Percentiles rank a stretch among this genome's conserved stretches.
phyloP scores from a whole-genome alignment of 2,888 invertebrate genomes.

The Helleia helle region DNA sequence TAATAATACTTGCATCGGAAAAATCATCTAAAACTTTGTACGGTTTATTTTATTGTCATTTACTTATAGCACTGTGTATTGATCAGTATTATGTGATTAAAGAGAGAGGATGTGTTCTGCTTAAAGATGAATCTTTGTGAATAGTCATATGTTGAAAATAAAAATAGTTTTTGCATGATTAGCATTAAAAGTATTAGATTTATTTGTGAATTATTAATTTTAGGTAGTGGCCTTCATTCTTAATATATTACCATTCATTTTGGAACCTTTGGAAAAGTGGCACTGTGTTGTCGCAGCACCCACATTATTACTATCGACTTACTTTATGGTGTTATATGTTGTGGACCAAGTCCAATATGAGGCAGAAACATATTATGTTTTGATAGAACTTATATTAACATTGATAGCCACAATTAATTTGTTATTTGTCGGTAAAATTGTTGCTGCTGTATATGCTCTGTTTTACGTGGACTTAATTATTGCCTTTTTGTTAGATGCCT shows the following conservation, averaged over 20 bases:
- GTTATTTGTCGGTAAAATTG: conserved; percentile 33
- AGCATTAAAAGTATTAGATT: conserved; percentile 7
- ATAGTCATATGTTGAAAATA: no score
- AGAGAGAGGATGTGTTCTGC: conserved; percentile 41
- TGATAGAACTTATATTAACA: conserved; percentile 37
- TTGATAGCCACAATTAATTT: conserved; percentile 33
- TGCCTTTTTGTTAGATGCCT: conserved; percentile 47
- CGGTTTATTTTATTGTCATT: conserved; percentile 48
- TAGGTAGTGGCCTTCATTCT: conserved; percentile 65
- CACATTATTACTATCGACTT: conserved; percentile 53
- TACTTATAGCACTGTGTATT: conserved; percentile 44
- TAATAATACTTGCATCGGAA: conserved; percentile 24
- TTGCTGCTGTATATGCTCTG: conserved; percentile 50
- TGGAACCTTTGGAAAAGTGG: conserved; percentile 44
- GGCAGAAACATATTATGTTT: conserved; percentile 50
- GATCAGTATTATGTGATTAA: conserved; percentile 45
- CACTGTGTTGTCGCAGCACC: conserved; percentile 54
- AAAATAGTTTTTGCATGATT: no score
- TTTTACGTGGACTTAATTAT: conserved; percentile 56
- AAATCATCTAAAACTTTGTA: conserved; percentile 34
- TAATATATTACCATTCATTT: conserved; percentile 55
- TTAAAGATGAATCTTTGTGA: conserved; percentile 16
- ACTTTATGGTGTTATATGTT: conserved; percentile 52
- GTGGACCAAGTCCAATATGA: conserved; percentile 59
- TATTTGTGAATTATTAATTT: conserved; percentile 43